Base-by-base conservation (phyloP, 1,140 invertebrate species). In the Apis laboriosa region DNA sequence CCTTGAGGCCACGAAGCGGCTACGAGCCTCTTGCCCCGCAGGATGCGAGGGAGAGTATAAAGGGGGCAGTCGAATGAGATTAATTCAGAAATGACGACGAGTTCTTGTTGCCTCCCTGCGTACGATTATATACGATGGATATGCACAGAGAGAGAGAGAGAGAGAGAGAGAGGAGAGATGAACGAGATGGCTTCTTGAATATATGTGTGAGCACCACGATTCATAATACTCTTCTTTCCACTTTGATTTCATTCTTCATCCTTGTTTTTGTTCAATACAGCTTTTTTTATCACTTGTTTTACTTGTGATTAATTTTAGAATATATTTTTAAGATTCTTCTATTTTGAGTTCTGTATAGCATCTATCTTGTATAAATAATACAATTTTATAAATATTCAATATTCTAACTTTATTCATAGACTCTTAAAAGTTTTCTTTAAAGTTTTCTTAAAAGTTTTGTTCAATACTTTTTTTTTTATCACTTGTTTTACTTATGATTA, bases 31-130 rank as follows among this genome's bases (percentile, higher is more conserved):
- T 75, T n/a, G 80, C 87, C 73, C 80, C 73, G 80, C 78, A 80
- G 86, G 84, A 89, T 86, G 84, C 80, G 84, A 86, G 77, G 80
- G 74, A 85, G 81, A 89, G 58, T 60, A 91, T 89, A 92, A 92
- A 92, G 90, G 90, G 84, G 86, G 91, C 88, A 91, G 90, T 92
- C 90, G 90, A 92, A 91, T 90, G 89, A 92, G 89, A 92, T 92
- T 92, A 92, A 92, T 92, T 92, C 86, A 87, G 84, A 90, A 90
- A 88, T 75, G 86, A 86, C 84, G 87, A 88, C 85, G 81, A 80
- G 84, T 74, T 88, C 80, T 85, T 84, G 75, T 84, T 80, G 73
- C 83, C 86, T 84, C 83, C 83, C 77, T 77, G 72, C 43, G 64
- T 84, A 81, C 77, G 76, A 61, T 73, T 73, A 73, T 74, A 73